Evolutionary conservation across 2,797 vertebrate species (phyloP), one percentile per base, ranked within the genome.

Genomic region (Siniperca scherzeri): DNA sequence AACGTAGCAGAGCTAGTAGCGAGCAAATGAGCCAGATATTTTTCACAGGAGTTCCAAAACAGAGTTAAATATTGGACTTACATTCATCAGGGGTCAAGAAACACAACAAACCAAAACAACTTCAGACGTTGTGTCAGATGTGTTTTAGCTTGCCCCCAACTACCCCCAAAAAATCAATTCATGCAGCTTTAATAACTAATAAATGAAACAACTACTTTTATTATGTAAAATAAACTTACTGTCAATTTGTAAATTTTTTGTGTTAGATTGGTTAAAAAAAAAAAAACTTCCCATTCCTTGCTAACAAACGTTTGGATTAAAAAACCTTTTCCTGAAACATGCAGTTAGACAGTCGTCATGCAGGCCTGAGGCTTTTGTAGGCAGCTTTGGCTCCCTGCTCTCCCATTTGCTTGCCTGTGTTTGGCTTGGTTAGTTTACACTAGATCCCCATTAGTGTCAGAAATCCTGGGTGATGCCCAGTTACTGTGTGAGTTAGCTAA

Each of bases 381-480:
- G 19, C 61, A 48, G 5, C 75, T 38, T 25, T 42, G 65, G 30
- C 57, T 70, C 73, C 46, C 38, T 22, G 25, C 74, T 70, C 42
- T 53, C 65, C 60, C 66, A 66, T 88, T 82, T 74, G 25, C 71
- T 66, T 9, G 16, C 59, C 70, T 81, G 76, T 89, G 90, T 92
- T 92, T 91, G 81, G 70, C 64, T 84, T 87, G 64, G 67, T 87
- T 77, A 56, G 89, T 91, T 92, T 94, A 93, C 88, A 89, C 57
- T 89, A 76, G 69, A 74, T 80, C 76, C 73, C 93, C 90, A 93
- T 94, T 92, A 93, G 88, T 89, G 91, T 92, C 92, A 92, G 52
- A 77, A 67, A 75, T 11, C 61, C 80, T 38, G 69, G 70, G 60
- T 78, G 76, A 89, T 83, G 80, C 70, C 61, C 80, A 77, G 68